Evolutionary conservation across 2,797 vertebrate species (phyloP), one percentile per base, ranked within the genome.

Genomic region (Lateolabrax maculatus): DNA sequence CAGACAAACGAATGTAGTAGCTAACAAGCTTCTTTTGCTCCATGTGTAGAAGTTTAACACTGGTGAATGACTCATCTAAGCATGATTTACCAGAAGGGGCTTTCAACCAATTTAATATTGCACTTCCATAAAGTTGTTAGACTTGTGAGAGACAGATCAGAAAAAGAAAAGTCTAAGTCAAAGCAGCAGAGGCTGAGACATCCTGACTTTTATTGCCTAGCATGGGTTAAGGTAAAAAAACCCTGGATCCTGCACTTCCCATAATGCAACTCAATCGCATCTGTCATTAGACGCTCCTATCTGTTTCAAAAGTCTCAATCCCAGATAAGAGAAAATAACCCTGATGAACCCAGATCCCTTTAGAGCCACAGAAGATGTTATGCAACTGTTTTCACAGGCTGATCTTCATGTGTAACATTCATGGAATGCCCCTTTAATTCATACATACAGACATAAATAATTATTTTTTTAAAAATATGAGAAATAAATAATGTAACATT

Each of bases 381-480:
- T 37, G 55, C n/a, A 60, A 13, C 58, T 55, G 46, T 43, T 70
- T 74, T 53, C 51, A 57, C 21, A 25, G 19, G 34, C 31, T 29
- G 13, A 34, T 48, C 27, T 65, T 61, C 2, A 48, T 19, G 15
- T 48, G 23, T 13, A 36, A 71, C 43, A 44, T 23, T 9, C 10
- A 49, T 56, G 12, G 6, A 56, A 67, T 46, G 6, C 2, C 2
- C 23, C 7, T 37, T 63, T 43, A 34, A 61, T 23, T 13, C 1
- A 6, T 12, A 37, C n/a, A n/a, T n/a, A n/a, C n/a, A n/a, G n/a
- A n/a, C n/a, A n/a, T n/a, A n/a, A n/a, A n/a, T n/a, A n/a, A n/a
- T n/a, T n/a, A n/a, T n/a, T 43, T 67, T 34, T 34, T 6, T 46
- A 36, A 49, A 57, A 23, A 61, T 66, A 31, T 36, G 21, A 51